These are phyloP conservation scores for Gnathonemus echidnorhynchus DNA, from an alignment of 2,113 vertebrate species.

Conservation along the genomic window DNA sequence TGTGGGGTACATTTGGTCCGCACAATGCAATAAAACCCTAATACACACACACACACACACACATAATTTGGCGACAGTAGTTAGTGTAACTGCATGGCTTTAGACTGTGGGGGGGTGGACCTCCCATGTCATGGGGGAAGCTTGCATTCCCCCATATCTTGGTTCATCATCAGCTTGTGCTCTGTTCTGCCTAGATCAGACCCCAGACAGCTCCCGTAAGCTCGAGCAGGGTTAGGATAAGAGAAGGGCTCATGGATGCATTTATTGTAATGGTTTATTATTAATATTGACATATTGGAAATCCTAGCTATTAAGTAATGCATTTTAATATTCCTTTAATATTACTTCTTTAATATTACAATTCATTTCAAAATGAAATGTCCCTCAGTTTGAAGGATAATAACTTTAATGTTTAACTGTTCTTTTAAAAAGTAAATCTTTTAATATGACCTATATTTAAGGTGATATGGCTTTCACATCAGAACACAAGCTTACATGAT, in stretches of 20 bases:
- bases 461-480: not conserved
- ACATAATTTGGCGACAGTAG: not conserved
- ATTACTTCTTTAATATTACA: not conserved
- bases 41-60: not conserved
- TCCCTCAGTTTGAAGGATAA: not conserved
- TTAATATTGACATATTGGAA: not conserved
- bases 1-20: not conserved
- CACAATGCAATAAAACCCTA: not conserved
- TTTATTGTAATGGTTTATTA: not conserved
- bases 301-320: not conserved
- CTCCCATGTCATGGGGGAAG: not conserved
- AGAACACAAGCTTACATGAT: not conserved
- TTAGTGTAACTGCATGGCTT: not conserved
- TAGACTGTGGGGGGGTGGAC: not conserved
- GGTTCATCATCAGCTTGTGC: not conserved
- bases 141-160: not conserved
- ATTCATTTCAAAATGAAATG: not conserved
- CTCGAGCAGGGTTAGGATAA: not conserved
- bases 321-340: not conserved
- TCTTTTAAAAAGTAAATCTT: not conserved
- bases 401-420: not conserved
- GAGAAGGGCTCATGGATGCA: not conserved
- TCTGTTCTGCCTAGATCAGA: not conserved
- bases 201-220: not conserved
- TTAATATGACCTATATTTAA: not conserved